Evolutionary conservation across 64 coral and sea anemone genomes (phyloP), one percentile per base, ranked within the genome.

Genomic region (Orbicella faveolata): DNA sequence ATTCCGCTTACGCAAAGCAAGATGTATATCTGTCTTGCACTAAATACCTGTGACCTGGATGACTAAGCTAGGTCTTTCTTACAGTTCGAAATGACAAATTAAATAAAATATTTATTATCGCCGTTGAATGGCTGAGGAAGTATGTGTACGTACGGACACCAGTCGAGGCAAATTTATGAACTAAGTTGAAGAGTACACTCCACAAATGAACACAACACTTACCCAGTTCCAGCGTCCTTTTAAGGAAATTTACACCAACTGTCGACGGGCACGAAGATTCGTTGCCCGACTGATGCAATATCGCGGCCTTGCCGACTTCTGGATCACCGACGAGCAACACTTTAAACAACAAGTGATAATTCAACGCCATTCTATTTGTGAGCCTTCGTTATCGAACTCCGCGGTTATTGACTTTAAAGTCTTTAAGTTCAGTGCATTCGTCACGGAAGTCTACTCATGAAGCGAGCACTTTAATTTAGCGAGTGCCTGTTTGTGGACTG

Each of bases 281-380:
- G 1, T 39, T 61, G 34, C 23, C 63, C 0, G 61, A 26, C 11
- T 62, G 63, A 52, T 52, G 63, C 5, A 72, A 20, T 9, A 72
- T 1, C 8, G 37, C 64, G 15, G 63, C 19, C 4, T 26, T 72
- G 0, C 82, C 61, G 7, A 84, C 36, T 51, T 84, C 64, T 6
- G 65, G 17, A 52, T 84, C 64, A 9, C 82, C 82, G 4, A 84
- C 64, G 2, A 84, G 36, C 19, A 84, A 36, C 23, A 84, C 51
- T 84, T 84, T 84, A 65, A 84, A 84, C 62, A 84, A 23, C 82
- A 84, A 84, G 23, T 84, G 82, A 84, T 84, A 84, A 72, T 52
- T 72, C 63, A 84, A 25, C 36, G 67, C 82, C 82, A 84, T 84
- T n/a, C 19, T 84, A 34, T 4, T 37, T 6, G 35, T 41, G 21